Conservation (phyloP, 2,113 vertebrate species). For the Rhodinocichla rosea region DNA sequence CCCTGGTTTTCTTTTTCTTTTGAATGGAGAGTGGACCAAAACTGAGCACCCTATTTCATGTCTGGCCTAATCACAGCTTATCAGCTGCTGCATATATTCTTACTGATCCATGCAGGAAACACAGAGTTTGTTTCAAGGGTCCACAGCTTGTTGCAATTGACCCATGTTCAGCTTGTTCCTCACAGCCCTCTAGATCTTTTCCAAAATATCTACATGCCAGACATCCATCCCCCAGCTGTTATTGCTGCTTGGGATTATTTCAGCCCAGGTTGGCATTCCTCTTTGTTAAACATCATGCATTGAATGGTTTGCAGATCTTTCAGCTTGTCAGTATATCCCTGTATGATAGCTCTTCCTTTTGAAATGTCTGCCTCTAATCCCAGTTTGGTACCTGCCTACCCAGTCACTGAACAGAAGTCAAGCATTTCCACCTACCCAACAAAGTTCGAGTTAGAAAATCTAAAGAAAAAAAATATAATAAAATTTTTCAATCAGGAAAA, state of each 20-base stretch:
- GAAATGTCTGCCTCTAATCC: background rate
- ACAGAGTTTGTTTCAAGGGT: background rate
- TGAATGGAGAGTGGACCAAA: background rate
- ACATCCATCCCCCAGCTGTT: background rate
- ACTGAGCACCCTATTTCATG: background rate
- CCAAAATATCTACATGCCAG: background rate
- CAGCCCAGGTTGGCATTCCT: background rate
- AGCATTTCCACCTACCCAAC: background rate
- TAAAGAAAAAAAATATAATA: background rate
- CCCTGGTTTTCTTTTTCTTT: background rate
- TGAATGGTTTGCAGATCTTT: background rate
- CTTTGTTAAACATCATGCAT: background rate
- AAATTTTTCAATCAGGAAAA: background rate
- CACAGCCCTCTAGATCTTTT: background rate
- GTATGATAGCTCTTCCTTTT: background rate
- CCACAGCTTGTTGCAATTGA: background rate
- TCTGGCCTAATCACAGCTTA: background rate
- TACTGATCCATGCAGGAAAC: background rate
- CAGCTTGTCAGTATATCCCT: background rate
- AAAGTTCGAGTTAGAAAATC: background rate
- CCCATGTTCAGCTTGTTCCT: background rate
- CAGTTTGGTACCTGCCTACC: background rate
- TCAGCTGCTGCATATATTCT: background rate
- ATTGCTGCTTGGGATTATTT: background rate
- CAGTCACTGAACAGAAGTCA: background rate